Conservation (phyloP, 2,888 invertebrate genomes). For the Allophyes oxyacanthae region DNA sequence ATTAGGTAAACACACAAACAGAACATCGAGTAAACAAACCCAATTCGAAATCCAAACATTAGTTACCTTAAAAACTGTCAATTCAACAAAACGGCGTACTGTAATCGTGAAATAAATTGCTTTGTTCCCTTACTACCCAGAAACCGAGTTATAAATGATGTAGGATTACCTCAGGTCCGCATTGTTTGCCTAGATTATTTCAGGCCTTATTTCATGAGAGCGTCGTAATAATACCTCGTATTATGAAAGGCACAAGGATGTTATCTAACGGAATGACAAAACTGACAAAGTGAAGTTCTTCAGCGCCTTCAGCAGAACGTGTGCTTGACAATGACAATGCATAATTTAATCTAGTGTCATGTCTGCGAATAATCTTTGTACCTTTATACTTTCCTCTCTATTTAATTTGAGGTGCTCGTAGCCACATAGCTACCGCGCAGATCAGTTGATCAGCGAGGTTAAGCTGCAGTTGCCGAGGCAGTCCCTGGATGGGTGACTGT, state of each 20-base stretch:
- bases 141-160: slow-evolving; percentile 61
- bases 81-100: slow-evolving; percentile 28
- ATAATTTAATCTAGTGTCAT: slow-evolving; percentile 40
- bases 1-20: too few species aligned
- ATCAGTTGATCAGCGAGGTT: too few species aligned
- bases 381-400: slow-evolving; percentile 20
- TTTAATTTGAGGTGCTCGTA: too few species aligned
- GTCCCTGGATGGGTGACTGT: too few species aligned
- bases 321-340: slow-evolving; percentile 45
- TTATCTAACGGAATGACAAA: slow-evolving; percentile 53
- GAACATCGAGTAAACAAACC: too few species aligned
- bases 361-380: slow-evolving; percentile 24
- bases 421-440: too few species aligned
- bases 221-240: slow-evolving; percentile 48
- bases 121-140: slow-evolving; percentile 34
- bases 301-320: slow-evolving; percentile 30
- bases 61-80: slow-evolving; percentile 33
- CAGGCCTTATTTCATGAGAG: slow-evolving; percentile 51
- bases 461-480: too few species aligned
- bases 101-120: slow-evolving; percentile 49
- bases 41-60: too few species aligned
- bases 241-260: slow-evolving; percentile 47
- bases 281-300: slow-evolving; percentile 45
- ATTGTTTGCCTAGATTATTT: slow-evolving; percentile 56
- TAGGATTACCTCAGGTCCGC: slow-evolving; percentile 54